Base-by-base conservation (phyloP, 2,888 invertebrate genomes). In the Petrolisthes manimaculis region DNA sequence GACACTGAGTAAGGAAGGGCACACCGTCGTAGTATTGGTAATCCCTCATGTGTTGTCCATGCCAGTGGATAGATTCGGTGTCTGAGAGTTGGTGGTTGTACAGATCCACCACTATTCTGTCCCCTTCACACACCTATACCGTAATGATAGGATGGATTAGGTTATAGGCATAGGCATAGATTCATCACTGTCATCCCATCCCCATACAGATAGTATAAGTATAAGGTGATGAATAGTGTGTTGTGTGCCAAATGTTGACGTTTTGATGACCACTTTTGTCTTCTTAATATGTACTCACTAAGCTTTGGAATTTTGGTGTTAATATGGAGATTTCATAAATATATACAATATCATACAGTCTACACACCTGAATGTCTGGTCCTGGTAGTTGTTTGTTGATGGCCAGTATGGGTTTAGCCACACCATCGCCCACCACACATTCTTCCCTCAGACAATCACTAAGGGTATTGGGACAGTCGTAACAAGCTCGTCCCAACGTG, bases 361-460 rank as follows among this genome's bases (percentile, higher is more conserved):
- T 37, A 37, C 37, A 37, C 92, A 96, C 97, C 95, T 97, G 96
- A 86, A 98, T 95, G 0, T 95, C 93, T 0, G 97, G 97, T 75
- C 97, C 97, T 0, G 98, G 98, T 94, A 98, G 95, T 94, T 96
- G 95, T 91, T 97, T 95, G 93, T 98, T 98, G 5, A 97, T 95
- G 0, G 96, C 96, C 18, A 96, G 95, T 61, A 98, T 93, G 0
- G 96, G 94, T 91, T 97, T 94, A 86, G 95, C 94, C 74, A 96
- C 94, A 0, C 98, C 98, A 93, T 98, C 97, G 0, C 95, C 97
- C 0, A 96, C 94, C 89, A 98, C 95, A 92, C 98, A 98, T 92
- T 98, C 96, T 0, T 95, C 94, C 83, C 96, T 94, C 79, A 93
- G 93, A 92, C 98, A 98, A 92, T 98, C 97, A 0, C 95, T 95